phyloP scores from a whole-genome alignment of 2,797 vertebrate species.

The Falco rusticolus region DNA sequence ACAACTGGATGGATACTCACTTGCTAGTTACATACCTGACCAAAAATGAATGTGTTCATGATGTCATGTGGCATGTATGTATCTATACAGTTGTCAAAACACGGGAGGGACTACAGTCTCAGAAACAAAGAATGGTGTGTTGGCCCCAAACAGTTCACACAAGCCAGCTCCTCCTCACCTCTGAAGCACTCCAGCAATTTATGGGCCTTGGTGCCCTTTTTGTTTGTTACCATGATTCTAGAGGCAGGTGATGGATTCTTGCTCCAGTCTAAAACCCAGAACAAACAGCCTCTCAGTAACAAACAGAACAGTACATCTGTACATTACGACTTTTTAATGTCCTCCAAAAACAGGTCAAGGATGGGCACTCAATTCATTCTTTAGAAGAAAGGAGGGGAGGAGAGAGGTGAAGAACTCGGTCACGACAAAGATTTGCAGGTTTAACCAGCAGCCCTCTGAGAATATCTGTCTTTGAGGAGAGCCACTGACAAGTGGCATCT shows the following conservation, averaged over 20 bases:
- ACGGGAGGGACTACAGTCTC: background rate
- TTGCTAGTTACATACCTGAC: background rate
- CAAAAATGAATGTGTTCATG: background rate
- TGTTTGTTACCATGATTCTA: background rate
- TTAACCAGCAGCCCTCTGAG: background rate
- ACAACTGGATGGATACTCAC: background rate
- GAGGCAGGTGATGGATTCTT: background rate
- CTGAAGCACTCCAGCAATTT: background rate
- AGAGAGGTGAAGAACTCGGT: background rate
- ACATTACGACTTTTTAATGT: background rate
- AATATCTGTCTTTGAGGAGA: background rate
- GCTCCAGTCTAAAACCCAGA: background rate
- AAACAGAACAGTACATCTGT: background rate
- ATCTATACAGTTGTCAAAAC: background rate
- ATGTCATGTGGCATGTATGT: fast-evolving
- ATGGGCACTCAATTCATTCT: background rate
- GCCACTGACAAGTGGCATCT: background rate
- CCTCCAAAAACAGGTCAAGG: background rate
- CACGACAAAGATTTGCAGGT: background rate
- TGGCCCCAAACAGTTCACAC: background rate
- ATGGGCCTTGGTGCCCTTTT: no score
- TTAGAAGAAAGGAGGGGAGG: background rate
- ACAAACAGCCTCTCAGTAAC: background rate
- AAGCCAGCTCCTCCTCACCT: background rate
- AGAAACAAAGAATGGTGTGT: background rate